Percentiles rank a stretch among this genome's conserved stretches.
Conservation (phyloP, 2,113 vertebrate genomes). For the Microtus pennsylvanicus region DNA sequence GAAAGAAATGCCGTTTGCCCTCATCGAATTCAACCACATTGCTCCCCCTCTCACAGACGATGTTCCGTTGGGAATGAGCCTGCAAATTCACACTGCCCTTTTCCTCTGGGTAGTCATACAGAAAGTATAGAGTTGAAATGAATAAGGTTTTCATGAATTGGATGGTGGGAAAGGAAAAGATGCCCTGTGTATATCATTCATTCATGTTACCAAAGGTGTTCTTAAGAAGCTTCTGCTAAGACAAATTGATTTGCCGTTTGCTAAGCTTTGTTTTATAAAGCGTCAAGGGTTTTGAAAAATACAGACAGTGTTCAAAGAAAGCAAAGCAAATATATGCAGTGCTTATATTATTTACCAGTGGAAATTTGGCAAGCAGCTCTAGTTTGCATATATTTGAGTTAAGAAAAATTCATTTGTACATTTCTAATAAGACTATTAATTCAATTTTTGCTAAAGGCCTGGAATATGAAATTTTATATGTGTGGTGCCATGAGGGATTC, state of each 20-base stretch:
- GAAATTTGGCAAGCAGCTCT: conserved; percentile 71
- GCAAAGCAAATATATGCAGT: conserved; percentile 72
- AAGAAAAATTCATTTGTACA: conserved; percentile 62
- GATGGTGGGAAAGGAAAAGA: neutral
- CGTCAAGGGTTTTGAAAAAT: conserved; percentile 74
- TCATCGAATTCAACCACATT: neutral
- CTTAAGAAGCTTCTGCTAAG: conserved; percentile 72
- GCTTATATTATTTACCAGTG: conserved; percentile 75
- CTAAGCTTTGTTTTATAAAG: conserved; percentile 78
- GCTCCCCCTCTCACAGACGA: neutral
- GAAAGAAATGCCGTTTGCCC: conserved; percentile 11
- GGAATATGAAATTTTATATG: conserved; percentile 29
- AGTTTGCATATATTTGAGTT: conserved; percentile 73
- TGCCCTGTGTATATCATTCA: conserved; percentile 68
- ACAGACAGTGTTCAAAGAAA: conserved; percentile 74
- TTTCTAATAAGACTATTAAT: conserved; percentile 72
- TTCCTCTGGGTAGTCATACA: conserved; percentile 9
- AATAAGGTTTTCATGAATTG: conserved; percentile 65
- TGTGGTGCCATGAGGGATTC: neutral
- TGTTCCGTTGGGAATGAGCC: conserved; percentile 11
- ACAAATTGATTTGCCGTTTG: conserved; percentile 74
- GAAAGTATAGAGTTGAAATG: conserved; percentile 37
- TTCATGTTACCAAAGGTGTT: conserved; percentile 69
- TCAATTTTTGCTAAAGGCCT: conserved; percentile 36
- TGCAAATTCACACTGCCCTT: neutral